Base-by-base conservation (phyloP, 2,113 vertebrate genomes). In the Mormyrus lacerda region DNA sequence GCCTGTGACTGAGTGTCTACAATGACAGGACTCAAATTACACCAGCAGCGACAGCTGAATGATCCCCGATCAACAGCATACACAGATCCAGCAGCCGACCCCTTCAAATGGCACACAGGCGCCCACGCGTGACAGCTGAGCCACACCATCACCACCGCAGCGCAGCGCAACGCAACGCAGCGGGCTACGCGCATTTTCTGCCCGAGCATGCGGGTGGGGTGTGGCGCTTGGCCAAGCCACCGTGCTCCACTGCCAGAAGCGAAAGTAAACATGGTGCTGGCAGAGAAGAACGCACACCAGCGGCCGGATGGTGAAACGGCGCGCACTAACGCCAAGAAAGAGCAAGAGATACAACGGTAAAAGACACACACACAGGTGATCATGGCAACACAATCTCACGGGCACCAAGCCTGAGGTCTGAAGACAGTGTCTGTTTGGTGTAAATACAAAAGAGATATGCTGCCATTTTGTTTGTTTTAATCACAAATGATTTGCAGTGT, bases 1-100 rank as follows among this genome's bases (percentile, higher is more conserved):
- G 93, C 91, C 93, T 92, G 91, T 91, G 50, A 89, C n/a, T 31
- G 39, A 79, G 47, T n/a, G 4, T 47, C 45, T 82, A 73, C 45
- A 76, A 17, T 35, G 69, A 79, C 73, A 79, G 73, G 73, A 42
- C 31, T 79, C 73, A 39, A 42, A 42, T 69, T 39, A 79, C 73
- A 42, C 73, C 13, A 42, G 35, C 73, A 79, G 73, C 4, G 73
- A 79, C 15, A 79, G 73, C 35, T 6, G 15, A 79, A 39, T 39
- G 35, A 42, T 79, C 35, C 73, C 35, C 35, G 35, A 42, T 15
- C 35, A 42, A 19, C 73, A 79, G 35, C 31, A 79, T 19, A 13
- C 35, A 79, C 35, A 79, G 35, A 79, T 39, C 73, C 73, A 79
- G 73, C 73, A 42, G 73, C 35, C 31, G 6, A 42, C 73, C 42